phyloP scores from a whole-genome alignment of 1,140 invertebrate genomes.

The Lepidurus packardi region DNA sequence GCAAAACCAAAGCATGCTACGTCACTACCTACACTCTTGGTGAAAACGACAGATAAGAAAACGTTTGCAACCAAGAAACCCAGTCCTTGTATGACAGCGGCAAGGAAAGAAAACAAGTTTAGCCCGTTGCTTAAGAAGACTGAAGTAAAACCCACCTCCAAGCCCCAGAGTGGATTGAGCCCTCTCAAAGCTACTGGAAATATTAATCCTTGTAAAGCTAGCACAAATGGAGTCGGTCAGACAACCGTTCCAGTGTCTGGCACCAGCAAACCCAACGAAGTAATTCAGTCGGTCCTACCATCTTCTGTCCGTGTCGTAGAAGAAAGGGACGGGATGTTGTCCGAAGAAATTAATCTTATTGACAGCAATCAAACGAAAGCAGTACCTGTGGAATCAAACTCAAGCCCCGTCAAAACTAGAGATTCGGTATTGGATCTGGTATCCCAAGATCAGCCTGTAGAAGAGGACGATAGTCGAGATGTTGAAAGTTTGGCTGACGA shows the following conservation, averaged over 20 bases:
- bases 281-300: neutral
- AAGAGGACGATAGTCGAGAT: slow-evolving; percentile 12
- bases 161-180: neutral
- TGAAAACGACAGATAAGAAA: neutral
- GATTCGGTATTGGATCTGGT: neutral
- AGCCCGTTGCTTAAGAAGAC: neutral
- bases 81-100: neutral
- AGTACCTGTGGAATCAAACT: neutral
- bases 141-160: neutral
- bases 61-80: neutral
- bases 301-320: neutral
- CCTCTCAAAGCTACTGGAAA: neutral
- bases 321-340: neutral
- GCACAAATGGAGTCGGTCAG: neutral
- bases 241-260: neutral
- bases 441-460: neutral
- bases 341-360: neutral
- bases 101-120: neutral
- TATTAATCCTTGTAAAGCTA: neutral
- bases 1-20: slow-evolving; percentile 23
- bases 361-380: neutral
- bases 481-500: slow-evolving; percentile 29
- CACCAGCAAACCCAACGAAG: slow-evolving; percentile 25
- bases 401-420: no score
- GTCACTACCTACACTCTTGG: neutral